Conservation (phyloP, 2,797 vertebrate species). For the Anolis apletophallus region DNA sequence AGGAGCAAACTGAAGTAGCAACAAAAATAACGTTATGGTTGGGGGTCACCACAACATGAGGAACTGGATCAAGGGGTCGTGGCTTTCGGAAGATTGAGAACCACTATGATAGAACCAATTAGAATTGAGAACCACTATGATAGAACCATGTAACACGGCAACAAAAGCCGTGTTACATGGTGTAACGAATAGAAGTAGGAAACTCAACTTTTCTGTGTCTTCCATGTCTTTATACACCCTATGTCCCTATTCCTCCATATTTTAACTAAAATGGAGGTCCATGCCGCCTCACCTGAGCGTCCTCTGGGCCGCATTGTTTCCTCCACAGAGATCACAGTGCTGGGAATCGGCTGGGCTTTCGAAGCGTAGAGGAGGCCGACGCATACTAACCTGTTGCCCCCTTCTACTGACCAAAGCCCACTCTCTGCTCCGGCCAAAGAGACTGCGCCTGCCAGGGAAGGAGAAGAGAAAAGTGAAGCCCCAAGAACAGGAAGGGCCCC, state of each 20-base stretch:
- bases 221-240: background rate
- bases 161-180: too few relatives aligned
- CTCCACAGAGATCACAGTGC: constrained; percentile 83
- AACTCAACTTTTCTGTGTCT: background rate
- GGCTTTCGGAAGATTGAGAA: too few relatives aligned
- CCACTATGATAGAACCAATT: too few relatives aligned
- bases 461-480: background rate
- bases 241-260: accelerated
- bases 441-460: constrained; percentile 81
- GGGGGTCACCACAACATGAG: too few relatives aligned
- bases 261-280: background rate
- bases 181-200: background rate
- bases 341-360: constrained; percentile 86
- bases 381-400: constrained; percentile 91
- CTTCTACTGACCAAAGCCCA: constrained; percentile 91
- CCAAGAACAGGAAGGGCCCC: background rate
- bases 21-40: too few relatives aligned
- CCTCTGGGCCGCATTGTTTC: constrained; percentile 78
- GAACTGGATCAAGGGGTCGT: too few relatives aligned
- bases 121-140: too few relatives aligned
- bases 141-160: too few relatives aligned
- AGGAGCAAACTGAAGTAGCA: too few relatives aligned
- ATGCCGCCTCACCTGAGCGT: constrained; percentile 79
- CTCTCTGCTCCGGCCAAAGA: constrained; percentile 83
- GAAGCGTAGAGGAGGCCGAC: constrained; percentile 86